Evolutionary conservation across 2,113 vertebrate genomes (phyloP), one percentile per base, ranked within the genome.

Genomic region (Centropus unirufus): DNA sequence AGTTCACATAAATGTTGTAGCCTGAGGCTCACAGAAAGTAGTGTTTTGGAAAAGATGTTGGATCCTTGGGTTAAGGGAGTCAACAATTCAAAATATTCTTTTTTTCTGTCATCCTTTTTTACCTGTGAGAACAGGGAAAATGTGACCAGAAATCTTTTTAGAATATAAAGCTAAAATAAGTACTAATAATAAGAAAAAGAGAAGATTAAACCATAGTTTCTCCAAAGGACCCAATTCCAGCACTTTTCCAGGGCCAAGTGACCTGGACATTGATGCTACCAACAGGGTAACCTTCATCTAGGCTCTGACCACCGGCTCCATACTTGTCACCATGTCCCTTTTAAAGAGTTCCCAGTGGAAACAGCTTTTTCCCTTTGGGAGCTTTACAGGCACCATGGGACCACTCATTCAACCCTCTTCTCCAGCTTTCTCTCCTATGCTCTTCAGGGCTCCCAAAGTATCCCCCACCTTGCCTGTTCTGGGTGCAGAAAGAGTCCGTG

Each of bases 381-480:
- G 21, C 61, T 9, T 32, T 21, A 8, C 14, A 49, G 55, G 12
- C 12, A 1, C 34, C 58, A 29, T 32, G 42, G 19, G 9, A 67
- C 6, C 21, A 6, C 10, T 34, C 30, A 15, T 8, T 27, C 8
- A 18, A 7, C 11, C 8, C 17, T 51, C 20, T 47, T 69, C 67
- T 69, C 51, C 36, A 14, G 19, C 26, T 7, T 42, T 21, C 36
- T 39, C 17, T 62, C n/a, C 26, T 67, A 46, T 39, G 34, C 12
- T 52, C 30, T 24, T 32, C 30, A 29, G 23, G 24, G 57, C 11
- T 89, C 12, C 21, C 12, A 47, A 47, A 19, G 14, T 21, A n/a
- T 2, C 75, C 32, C 5, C 4, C 0, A 5, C 4, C 0, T 26
- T 55, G 39, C 36, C 58, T 24, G 26, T 57, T 19, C 40, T 47